Percentiles rank a stretch among this genome's conserved stretches.
These are phyloP conservation scores for Eristalinus sepulchralis DNA, from an alignment of 2,888 invertebrate species.

Conservation along the genomic window DNA sequence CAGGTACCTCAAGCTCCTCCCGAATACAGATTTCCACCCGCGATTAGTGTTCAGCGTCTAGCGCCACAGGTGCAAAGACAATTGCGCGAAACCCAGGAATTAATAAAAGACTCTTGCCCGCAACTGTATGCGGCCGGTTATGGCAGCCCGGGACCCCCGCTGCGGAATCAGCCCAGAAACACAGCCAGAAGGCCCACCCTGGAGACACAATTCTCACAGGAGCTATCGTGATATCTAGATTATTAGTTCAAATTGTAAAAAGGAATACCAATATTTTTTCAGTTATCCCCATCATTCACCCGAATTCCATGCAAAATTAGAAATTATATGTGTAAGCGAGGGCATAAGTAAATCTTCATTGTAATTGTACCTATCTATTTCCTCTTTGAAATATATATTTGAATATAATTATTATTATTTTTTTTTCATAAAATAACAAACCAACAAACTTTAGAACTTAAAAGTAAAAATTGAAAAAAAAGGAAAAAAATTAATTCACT, in stretches of 20 bases:
- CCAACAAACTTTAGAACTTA: background rate
- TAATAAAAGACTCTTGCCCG: conserved; percentile 81
- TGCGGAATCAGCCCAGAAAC: conserved; percentile 79
- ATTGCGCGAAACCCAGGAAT: conserved; percentile 81
- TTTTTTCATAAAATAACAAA: conserved; percentile 19
- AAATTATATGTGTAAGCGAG: conserved; percentile 37
- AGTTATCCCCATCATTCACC: conserved; percentile 52
- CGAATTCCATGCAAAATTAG: conserved; percentile 21
- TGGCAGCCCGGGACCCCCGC: conserved; percentile 81
- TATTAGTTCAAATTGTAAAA: conserved; percentile 76
- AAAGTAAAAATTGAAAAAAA: background rate
- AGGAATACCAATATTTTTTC: conserved; percentile 38
- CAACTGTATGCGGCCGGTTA: conserved; percentile 81
- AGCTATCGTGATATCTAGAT: conserved; percentile 82
- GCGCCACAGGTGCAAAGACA: conserved; percentile 81
- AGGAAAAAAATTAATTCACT: conserved; percentile 39
- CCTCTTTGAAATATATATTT: conserved; percentile 8
- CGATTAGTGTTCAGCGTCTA: conserved; percentile 81
- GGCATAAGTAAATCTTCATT: conserved; percentile 31
- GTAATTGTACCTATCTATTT: conserved; percentile 49
- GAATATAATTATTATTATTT: too few relatives aligned
- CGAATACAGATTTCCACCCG: conserved; percentile 81
- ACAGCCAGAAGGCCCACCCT: conserved; percentile 81
- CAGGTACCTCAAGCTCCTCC: conserved; percentile 76
- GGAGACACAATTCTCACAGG: conserved; percentile 82